A percentile compares a stretch with the other conserved stretches of the same genome.
These are phyloP conservation scores for Crotalus viridis DNA, from an alignment of 2,113 vertebrate genomes.

Conservation along the genomic window DNA sequence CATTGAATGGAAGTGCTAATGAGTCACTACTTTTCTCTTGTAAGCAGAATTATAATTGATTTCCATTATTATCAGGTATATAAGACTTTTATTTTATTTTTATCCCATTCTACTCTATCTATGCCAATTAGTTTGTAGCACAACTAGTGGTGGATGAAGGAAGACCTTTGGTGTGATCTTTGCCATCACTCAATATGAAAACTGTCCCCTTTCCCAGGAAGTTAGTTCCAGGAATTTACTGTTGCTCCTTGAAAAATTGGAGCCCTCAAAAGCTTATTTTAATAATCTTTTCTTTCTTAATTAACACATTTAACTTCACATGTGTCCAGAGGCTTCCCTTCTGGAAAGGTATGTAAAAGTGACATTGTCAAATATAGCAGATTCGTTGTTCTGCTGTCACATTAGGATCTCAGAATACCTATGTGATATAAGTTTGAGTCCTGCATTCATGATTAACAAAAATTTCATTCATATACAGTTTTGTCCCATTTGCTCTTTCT, in stretches of 20 bases:
- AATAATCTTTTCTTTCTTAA: neutral
- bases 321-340: neutral
- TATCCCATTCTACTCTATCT: neutral
- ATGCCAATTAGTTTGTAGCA: neutral
- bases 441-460: neutral
- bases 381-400: neutral
- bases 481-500: neutral
- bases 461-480: neutral
- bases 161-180: neutral
- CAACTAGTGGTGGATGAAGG: neutral
- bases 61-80: neutral
- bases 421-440: neutral
- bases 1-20: neutral
- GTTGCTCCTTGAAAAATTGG: neutral
- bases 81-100: neutral
- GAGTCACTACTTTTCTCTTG: neutral
- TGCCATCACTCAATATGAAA: neutral
- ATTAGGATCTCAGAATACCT: neutral
- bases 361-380: neutral
- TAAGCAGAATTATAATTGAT: neutral
- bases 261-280: neutral
- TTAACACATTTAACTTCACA: neutral
- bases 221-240: neutral
- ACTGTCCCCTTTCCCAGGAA: neutral
- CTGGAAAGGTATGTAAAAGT: neutral